Evolutionary conservation across 2,888 invertebrate species (phyloP), one percentile per base, ranked within the genome.

Genomic region (Oligia latruncula): DNA sequence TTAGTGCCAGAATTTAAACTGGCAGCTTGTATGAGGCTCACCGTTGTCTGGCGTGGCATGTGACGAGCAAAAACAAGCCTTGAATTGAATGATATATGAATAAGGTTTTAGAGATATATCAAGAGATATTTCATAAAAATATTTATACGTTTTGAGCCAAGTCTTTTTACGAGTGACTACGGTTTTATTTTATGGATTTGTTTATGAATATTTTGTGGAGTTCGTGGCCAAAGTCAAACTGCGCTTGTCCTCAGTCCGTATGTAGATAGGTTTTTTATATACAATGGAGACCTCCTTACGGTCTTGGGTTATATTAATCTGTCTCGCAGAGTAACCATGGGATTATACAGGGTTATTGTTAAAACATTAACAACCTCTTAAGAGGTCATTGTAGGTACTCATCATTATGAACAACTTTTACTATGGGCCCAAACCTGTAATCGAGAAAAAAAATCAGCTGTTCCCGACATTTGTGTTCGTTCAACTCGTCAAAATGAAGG

Each of bases 61-160:
- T 82, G 79, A 81, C 79, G 71, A 76, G n/a, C 13, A 75, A 68
- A 80, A 76, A 78, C 75, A 78, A 35, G 35, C 64, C 52, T 70
- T 77, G 75, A 86, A 83, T 64, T 76, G 55, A 80, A 86, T 83
- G 74, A 85, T 80, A 82, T 71, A 84, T 79, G 75, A 82, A 82
- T 80, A 83, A 70, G 20, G 43, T 60, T 83, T 75, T 64, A 80
- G 71, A 83, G 65, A 82, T 64, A 49, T 66, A 15, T 23, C 20
- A 8, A 35, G 35, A 60, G n/a, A 78, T 79, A 62, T 85, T 67
- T 76, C 75, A 71, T 74, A 79, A 74, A 71, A 81, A 73, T 76
- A 84, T 83, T 80, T 72, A 74, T 75, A 55, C 13, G 43, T 80
- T 71, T 80, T 29, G 71, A 65, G 81, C 70, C 68, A 73, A 70